phyloP scores from a whole-genome alignment of 1,140 invertebrate species.

The Drosophila repletoides region DNA sequence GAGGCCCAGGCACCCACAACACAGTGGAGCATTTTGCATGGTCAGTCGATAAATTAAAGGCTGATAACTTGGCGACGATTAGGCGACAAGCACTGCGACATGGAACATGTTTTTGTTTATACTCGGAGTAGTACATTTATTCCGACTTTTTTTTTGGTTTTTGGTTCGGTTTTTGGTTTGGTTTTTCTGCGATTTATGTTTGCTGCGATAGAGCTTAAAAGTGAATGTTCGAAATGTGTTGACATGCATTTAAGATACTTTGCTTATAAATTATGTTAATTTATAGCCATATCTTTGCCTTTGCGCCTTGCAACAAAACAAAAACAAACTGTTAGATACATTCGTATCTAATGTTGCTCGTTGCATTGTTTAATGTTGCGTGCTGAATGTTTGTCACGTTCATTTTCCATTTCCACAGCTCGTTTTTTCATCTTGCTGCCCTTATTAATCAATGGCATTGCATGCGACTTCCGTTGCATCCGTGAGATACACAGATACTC shows the following conservation, averaged over 20 bases:
- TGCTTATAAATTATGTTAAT: constrained; percentile 74
- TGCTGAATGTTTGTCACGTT: constrained; percentile 55
- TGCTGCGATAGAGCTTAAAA: constrained; percentile 66
- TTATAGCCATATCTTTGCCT: constrained; percentile 56
- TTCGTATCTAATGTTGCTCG: constrained; percentile 24
- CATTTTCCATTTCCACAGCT: constrained; percentile 39
- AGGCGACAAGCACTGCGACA: constrained; percentile 36
- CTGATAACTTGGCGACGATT: constrained; percentile 61
- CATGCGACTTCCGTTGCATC: constrained; percentile 39
- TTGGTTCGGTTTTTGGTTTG: neutral
- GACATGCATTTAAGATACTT: constrained; percentile 74
- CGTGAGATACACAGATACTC: too few species aligned
- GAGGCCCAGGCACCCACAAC: constrained; percentile 17
- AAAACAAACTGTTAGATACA: neutral
- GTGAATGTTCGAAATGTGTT: constrained; percentile 72
- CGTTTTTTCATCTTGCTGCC: constrained; percentile 16
- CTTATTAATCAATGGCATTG: constrained; percentile 29
- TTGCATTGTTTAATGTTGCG: constrained; percentile 55
- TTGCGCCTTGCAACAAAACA: constrained; percentile 4
- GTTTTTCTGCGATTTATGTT: constrained; percentile 47
- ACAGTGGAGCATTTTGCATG: constrained; percentile 46
- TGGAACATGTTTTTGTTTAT: constrained; percentile 46
- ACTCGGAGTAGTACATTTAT: neutral
- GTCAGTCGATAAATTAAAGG: constrained; percentile 54
- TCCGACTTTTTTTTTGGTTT: neutral